These are phyloP conservation scores for Mus pahari DNA, from an alignment of 2,113 vertebrate genomes.

Conservation along the genomic window DNA sequence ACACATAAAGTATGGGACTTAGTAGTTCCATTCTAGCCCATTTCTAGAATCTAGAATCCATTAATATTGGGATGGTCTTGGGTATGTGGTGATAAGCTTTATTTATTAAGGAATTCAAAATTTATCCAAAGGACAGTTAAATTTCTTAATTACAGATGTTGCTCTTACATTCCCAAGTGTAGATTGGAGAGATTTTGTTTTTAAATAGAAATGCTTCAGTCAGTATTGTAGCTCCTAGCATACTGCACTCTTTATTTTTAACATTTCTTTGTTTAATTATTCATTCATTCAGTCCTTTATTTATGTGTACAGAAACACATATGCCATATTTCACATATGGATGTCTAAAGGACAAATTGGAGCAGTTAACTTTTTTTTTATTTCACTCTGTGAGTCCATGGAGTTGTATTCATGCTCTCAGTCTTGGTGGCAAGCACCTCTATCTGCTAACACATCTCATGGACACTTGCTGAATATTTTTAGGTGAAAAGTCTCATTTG, in stretches of 20 bases:
- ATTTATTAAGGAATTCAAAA: slow-evolving; percentile 75
- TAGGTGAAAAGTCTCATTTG: background rate
- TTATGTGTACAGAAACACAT: background rate
- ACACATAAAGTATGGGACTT: slow-evolving; percentile 76
- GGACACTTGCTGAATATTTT: background rate
- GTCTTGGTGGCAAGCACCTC: background rate
- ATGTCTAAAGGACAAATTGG: background rate
- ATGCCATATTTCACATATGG: background rate
- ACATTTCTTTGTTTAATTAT: background rate
- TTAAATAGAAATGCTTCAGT: background rate
- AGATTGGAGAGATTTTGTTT: background rate
- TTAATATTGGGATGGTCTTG: slow-evolving; percentile 70
- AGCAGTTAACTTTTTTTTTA: background rate
- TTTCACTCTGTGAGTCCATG: background rate
- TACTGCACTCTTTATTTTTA: background rate
- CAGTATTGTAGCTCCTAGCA: too few species aligned
- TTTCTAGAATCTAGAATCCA: slow-evolving; percentile 77
- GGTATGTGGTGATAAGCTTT: slow-evolving; percentile 60
- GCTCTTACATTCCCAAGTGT: background rate
- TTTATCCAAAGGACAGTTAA: slow-evolving; percentile 78
- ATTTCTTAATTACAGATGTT: slow-evolving; percentile 44
- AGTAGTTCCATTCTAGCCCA: slow-evolving; percentile 64
- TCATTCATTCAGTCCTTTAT: background rate
- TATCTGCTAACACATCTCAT: background rate
- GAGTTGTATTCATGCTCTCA: too few species aligned